Evolutionary conservation across 2,797 vertebrate species (phyloP), one percentile per base, ranked within the genome.

Genomic region (Lepidocolaptes lacrymiger): DNA sequence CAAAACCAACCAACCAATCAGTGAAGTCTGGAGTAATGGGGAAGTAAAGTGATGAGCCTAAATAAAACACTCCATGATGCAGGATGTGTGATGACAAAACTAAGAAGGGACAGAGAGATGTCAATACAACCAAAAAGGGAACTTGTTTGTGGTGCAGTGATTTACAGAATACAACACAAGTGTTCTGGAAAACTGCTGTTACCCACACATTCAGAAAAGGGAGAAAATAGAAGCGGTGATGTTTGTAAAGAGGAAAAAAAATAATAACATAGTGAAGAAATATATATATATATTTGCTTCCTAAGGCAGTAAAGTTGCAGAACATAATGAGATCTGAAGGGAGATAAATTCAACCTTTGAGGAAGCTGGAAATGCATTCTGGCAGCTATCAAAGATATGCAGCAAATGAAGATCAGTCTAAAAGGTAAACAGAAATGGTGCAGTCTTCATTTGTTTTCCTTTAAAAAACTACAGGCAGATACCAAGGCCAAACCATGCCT

Each of bases 241-340:
- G 11, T 55, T 83, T 88, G 49, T 63, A 85, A 95, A 79, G 59
- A 23, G n/a, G 41, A 52, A 5, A 55, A 82, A 82, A 80, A 83
- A 61, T 2, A 28, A 18, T 66, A 92, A 84, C 41, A 82, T 14
- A 56, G 63, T 52, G 48, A 82, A 85, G 63, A 91, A 82, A 91
- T 52, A 85, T 7, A 72, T 63, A 71, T 63, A 68, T 52, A 44
- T 24, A 51, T 58, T 46, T 88, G 27, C 68, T 89, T 95, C 89
- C 68, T 52, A 75, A 34, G 86, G 87, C 92, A 91, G 52, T 85
- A 89, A 91, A 91, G 44, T 46, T 81, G 55, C 58, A 67, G 56
- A 91, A 81, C 17, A 54, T 94, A 91, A 96, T 91, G 55, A 96
- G 83, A 94, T 92, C 80, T 94, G 91, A 95, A 89, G 56, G 89